Evolutionary conservation across 2,888 invertebrate species (phyloP).

Genomic region (Yponomeuta plumbellus): DNA sequence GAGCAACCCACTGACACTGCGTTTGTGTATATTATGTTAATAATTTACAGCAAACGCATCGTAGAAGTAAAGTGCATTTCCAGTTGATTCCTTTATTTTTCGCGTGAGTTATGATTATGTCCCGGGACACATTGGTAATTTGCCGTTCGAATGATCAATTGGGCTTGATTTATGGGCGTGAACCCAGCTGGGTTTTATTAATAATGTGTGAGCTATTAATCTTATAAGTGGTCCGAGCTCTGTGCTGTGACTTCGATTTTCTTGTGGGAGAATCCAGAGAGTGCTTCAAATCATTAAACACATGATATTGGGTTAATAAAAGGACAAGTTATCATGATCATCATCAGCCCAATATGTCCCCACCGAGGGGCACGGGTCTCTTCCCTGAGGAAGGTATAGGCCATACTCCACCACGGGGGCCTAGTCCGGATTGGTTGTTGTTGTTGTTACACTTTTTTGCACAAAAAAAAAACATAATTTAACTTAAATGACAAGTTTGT

Average conservation of each 20-base stretch:
- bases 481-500: no score
- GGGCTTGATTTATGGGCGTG: background rate
- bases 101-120: slow-evolving; percentile 11
- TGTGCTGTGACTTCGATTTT: background rate
- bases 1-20: slow-evolving; percentile 11
- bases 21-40: slow-evolving; percentile 23
- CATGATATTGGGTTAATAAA: no score
- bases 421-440: no score
- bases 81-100: slow-evolving; percentile 10
- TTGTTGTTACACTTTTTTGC: no score
- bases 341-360: no score
- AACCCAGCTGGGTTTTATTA: slow-evolving; percentile 5
- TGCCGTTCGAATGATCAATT: slow-evolving; percentile 8
- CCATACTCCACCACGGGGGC: no score
- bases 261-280: background rate
- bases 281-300: background rate
- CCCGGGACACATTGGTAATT: slow-evolving; percentile 6
- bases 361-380: no score
- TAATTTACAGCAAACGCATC: slow-evolving; percentile 11
- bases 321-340: no score
- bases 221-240: background rate
- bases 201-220: slow-evolving; percentile 4
- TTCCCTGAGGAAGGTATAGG: no score
- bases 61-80: slow-evolving; percentile 7
- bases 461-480: no score